A percentile compares a stretch with the other conserved stretches of the same genome.
Conservation (phyloP, 2,113 vertebrate species). For the Tretioscincus oriximinensis region DNA sequence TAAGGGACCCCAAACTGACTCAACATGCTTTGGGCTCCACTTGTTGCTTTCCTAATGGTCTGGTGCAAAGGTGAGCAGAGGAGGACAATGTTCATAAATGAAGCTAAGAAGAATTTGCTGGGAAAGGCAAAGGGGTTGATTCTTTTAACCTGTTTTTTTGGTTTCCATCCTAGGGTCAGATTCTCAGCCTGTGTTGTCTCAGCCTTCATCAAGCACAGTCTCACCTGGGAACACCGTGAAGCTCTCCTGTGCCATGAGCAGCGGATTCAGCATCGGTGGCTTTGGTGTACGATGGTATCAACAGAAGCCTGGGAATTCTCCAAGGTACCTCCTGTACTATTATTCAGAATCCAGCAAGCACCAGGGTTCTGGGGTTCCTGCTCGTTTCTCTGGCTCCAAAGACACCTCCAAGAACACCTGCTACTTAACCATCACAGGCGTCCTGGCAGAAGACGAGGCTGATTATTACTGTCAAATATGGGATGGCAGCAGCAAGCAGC, state of each 20-base stretch:
- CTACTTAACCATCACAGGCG: too few relatives aligned
- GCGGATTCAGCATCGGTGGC: accelerated
- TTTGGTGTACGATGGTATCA: not conserved
- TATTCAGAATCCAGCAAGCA: not conserved
- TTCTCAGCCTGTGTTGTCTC: not conserved
- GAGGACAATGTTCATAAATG: not conserved
- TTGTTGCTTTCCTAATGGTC: too few relatives aligned
- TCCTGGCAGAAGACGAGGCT: too few relatives aligned
- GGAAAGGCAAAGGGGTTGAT: too few relatives aligned
- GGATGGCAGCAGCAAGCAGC: too few relatives aligned
- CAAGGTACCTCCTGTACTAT: not conserved
- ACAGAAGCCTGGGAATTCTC: not conserved
- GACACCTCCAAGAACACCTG: too few relatives aligned
- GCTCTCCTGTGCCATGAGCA: not conserved
- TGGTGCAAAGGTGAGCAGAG: not conserved
- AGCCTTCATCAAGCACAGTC: accelerated
- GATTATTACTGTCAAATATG: too few relatives aligned
- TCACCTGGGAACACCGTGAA: not conserved
- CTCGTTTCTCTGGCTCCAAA: not conserved
- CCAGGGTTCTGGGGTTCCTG: not conserved
- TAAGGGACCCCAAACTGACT: not conserved
- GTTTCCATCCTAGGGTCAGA: not conserved
- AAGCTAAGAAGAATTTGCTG: not conserved
- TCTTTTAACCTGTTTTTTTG: not conserved
- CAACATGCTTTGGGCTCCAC: not conserved